Conservation (phyloP, 2,888 invertebrate genomes). For the Coleophora flavipennella region DNA sequence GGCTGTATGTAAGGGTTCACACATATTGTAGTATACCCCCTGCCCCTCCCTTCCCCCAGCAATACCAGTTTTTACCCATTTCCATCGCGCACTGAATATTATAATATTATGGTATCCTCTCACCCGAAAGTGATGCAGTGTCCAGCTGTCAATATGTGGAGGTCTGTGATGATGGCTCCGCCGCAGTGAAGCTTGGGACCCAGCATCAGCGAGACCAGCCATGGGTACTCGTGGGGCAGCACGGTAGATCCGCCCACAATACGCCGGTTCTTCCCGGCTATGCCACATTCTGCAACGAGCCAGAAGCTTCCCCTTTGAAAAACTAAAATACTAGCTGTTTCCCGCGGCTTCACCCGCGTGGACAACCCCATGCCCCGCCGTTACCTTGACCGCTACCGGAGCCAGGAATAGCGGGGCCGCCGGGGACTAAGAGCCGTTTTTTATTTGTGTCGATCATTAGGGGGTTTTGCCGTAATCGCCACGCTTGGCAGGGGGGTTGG, state of each 20-base stretch:
- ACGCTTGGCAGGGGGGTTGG: too few relatives aligned
- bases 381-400: too few relatives aligned
- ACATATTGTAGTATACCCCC: too few relatives aligned
- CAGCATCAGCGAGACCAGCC: slow-evolving; percentile 67
- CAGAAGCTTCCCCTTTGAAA: background rate
- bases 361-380: background rate
- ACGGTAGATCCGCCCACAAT: slow-evolving; percentile 70
- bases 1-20: too few relatives aligned
- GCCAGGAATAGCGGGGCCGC: background rate
- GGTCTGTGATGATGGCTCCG: slow-evolving; percentile 71
- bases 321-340: background rate
- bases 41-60: too few relatives aligned
- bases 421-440: too few relatives aligned
- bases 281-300: slow-evolving; percentile 46
- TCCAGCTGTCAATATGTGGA: slow-evolving; percentile 70
- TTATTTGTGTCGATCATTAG: too few relatives aligned
- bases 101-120: slow-evolving; percentile 6
- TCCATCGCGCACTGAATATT: too few relatives aligned
- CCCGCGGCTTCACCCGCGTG: background rate
- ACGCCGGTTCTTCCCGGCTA: slow-evolving; percentile 52
- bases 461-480: too few relatives aligned
- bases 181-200: slow-evolving; percentile 67
- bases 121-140: slow-evolving; percentile 73
- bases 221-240: slow-evolving; percentile 67
- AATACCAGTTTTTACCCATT: too few relatives aligned